A percentile compares a stretch with the other conserved stretches of the same genome.
These are phyloP conservation scores for Aphelinus certus DNA, from an alignment of 1,140 invertebrate species.

Conservation along the genomic window DNA sequence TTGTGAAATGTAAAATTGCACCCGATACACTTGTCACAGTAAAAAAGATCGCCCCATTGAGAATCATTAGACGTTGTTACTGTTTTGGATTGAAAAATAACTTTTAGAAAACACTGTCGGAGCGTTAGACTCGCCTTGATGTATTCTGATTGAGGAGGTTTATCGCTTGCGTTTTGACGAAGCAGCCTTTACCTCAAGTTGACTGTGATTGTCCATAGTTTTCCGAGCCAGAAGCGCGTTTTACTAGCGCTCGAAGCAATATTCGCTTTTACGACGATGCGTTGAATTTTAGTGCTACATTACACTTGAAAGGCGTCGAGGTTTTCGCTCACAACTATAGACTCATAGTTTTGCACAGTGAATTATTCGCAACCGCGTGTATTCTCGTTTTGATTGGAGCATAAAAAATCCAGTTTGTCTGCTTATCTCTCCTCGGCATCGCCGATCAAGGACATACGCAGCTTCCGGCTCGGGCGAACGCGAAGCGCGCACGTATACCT, in stretches of 20 bases:
- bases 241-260: conserved; percentile 15
- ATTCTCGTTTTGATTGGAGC: too few relatives aligned
- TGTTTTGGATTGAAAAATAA: too few relatives aligned
- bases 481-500: background rate
- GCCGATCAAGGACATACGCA: background rate
- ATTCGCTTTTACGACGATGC: conserved; percentile 21
- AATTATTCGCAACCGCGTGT: too few relatives aligned
- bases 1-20: too few relatives aligned
- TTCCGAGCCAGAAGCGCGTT: conserved; percentile 11
- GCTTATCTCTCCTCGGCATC: background rate
- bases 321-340: too few relatives aligned
- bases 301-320: background rate
- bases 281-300: conserved; percentile 16
- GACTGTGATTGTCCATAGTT: background rate
- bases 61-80: too few relatives aligned
- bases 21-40: too few relatives aligned
- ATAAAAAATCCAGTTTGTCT: too few relatives aligned
- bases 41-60: too few relatives aligned
- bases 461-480: background rate
- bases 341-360: too few relatives aligned
- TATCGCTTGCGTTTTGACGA: conserved; percentile 1
- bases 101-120: too few relatives aligned
- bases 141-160: conserved; percentile 3
- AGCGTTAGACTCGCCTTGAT: background rate
- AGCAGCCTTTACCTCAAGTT: background rate